Percentiles rank a stretch among this genome's conserved stretches.
Evolutionary conservation across 2,888 invertebrate genomes (phyloP).

Genomic region (Eupithecia tripunctaria): DNA sequence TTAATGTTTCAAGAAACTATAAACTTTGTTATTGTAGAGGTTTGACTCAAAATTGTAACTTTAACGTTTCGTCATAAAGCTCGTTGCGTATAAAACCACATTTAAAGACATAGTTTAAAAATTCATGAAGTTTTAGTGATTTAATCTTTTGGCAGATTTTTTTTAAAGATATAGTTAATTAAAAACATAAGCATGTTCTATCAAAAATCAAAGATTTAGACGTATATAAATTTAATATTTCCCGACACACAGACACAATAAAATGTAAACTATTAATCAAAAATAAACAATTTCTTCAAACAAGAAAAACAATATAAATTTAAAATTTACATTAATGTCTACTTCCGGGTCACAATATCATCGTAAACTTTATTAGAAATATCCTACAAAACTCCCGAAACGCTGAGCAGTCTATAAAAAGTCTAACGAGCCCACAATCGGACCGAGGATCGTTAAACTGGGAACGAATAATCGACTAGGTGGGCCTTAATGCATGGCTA

Average conservation of each 20-base stretch:
- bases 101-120: not conserved
- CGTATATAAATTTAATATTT: not conserved
- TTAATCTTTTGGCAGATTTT: no score
- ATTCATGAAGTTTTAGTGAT: not conserved
- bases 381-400: not conserved
- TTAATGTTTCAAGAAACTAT: slow-evolving; percentile 10
- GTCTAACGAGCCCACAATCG: slow-evolving; percentile 47
- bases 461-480: slow-evolving; percentile 57
- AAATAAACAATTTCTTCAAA: no score
- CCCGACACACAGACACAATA: no score
- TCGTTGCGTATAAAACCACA: not conserved
- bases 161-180: not conserved
- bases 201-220: not conserved
- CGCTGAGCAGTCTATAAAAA: slow-evolving; percentile 16
- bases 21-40: slow-evolving; percentile 5
- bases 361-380: not conserved
- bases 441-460: slow-evolving; percentile 41
- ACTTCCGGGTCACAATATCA: not conserved
- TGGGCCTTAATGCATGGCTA: slow-evolving; percentile 63
- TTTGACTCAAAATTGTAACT: slow-evolving; percentile 1
- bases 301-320: not conserved
- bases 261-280: no score
- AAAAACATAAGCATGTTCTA: not conserved
- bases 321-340: not conserved
- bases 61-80: not conserved